Percentiles rank a stretch among this genome's conserved stretches.
These are phyloP conservation scores for Selenia dentaria DNA, from an alignment of 2,888 invertebrate species.

Conservation along the genomic window DNA sequence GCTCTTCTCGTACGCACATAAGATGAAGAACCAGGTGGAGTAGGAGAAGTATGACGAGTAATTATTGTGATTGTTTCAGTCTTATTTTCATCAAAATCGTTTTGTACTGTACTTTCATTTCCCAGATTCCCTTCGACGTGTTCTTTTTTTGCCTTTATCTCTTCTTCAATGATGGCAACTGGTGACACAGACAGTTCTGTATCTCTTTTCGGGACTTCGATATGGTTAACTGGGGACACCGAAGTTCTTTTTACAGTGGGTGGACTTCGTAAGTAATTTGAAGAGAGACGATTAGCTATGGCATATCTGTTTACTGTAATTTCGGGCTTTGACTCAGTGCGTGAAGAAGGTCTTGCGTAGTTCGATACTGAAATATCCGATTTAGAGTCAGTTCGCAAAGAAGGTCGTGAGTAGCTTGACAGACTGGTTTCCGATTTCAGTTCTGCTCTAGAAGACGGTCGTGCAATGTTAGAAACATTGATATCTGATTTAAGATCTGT, in stretches of 20 bases:
- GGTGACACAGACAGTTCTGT: constrained; percentile 49
- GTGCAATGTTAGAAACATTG: constrained; percentile 9
- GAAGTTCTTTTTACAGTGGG: constrained; percentile 66
- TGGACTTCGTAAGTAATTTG: constrained; percentile 71
- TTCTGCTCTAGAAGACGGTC: constrained; percentile 20
- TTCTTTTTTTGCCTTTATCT: constrained; percentile 35
- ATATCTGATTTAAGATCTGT: constrained; percentile 14
- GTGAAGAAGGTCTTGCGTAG: constrained; percentile 37
- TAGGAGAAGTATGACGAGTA: constrained; percentile 92
- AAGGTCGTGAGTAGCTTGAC: constrained; percentile 18
- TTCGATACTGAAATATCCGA: constrained; percentile 10
- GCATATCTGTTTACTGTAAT: constrained; percentile 66
- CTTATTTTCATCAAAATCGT: constrained; percentile 47
- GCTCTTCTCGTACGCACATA: constrained; percentile 87
- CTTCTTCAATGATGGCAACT: constrained; percentile 43
- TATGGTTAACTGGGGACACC: constrained; percentile 64
- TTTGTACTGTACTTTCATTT: not conserved
- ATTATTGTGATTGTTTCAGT: constrained; percentile 85
- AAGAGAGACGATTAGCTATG: constrained; percentile 70
- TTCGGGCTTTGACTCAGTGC: constrained; percentile 54
- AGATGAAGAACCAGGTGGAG: constrained; percentile 86
- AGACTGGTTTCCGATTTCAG: constrained; percentile 10
- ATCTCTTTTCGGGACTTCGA: constrained; percentile 51
- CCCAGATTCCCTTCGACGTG: not conserved
- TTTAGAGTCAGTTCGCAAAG: constrained; percentile 12